These are phyloP conservation scores for Idaea dimidiata DNA, from an alignment of 2,888 invertebrate genomes.

Conservation along the genomic window DNA sequence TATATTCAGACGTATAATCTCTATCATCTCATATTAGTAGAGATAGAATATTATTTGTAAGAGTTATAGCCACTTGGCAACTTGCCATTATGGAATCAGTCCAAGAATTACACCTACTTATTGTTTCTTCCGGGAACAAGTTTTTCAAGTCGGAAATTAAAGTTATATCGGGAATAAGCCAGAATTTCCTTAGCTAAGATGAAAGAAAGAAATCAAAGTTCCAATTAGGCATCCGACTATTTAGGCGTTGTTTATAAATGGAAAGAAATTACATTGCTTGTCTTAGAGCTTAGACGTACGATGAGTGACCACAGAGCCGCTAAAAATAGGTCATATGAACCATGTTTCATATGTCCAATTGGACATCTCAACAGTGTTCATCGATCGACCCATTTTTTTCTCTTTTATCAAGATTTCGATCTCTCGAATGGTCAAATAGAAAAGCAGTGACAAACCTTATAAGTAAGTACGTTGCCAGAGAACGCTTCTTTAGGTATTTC, in stretches of 20 bases:
- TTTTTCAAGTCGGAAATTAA: not conserved
- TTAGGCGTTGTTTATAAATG: not conserved
- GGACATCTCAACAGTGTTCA: no score
- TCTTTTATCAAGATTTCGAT: no score
- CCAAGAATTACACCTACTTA: not conserved
- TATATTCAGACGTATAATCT: not conserved
- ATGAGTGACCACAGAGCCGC: not conserved
- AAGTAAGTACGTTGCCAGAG: conserved; percentile 83
- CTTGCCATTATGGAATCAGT: not conserved
- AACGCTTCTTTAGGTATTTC: conserved; percentile 87
- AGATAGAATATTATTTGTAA: not conserved
- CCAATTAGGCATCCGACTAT: not conserved
- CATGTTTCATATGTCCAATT: no score
- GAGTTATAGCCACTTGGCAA: not conserved
- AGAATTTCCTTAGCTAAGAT: not conserved
- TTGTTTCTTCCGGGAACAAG: not conserved
- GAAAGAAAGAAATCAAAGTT: not conserved
- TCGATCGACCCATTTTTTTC: no score
- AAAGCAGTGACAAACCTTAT: conserved; percentile 78
- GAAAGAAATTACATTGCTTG: not conserved
- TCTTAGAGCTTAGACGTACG: no score
- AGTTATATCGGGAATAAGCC: not conserved
- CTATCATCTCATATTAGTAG: not conserved
- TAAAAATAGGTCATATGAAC: not conserved
- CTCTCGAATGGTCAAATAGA: no score